A percentile compares a stretch with the other conserved stretches of the same genome.
phyloP scores from a whole-genome alignment of 2,797 vertebrate species.

The Mus minutoides region DNA sequence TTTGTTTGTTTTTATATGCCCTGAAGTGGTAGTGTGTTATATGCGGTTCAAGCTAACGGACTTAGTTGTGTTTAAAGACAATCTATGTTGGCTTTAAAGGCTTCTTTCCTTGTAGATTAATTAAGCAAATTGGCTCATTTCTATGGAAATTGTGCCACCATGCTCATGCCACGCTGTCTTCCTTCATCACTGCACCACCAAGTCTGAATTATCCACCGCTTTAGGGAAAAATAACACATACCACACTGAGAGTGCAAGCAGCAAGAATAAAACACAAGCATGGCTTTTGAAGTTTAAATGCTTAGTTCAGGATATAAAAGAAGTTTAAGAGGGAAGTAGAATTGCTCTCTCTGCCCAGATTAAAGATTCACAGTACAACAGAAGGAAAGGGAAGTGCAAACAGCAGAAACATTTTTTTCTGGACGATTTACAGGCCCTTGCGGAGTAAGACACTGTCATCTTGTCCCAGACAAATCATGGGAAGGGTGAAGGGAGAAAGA shows the following conservation, averaged over 20 bases:
- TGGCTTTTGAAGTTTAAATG: not conserved
- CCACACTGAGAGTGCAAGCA: not conserved
- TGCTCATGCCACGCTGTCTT: fast-evolving
- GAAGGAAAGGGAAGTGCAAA: not conserved
- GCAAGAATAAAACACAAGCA: not conserved
- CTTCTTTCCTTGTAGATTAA: not conserved
- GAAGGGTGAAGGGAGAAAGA: not conserved
- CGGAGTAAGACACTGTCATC: not conserved
- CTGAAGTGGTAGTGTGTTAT: not conserved
- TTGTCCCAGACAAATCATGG: not conserved
- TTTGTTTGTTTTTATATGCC: not conserved
- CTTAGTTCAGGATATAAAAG: not conserved
- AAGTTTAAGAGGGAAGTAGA: not conserved
- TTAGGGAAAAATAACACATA: not conserved
- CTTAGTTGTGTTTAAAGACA: not conserved
- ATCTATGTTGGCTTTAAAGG: not conserved
- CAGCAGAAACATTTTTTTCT: not conserved
- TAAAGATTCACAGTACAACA: not conserved
- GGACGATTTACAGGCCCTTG: not conserved
- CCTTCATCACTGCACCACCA: not conserved
- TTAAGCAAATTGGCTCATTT: not conserved
- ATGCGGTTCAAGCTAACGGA: not conserved
- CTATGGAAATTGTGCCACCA: not conserved
- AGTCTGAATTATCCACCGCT: not conserved
- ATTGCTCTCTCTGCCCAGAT: not conserved